Evolutionary conservation across 2,797 vertebrate species (phyloP), one percentile per base, ranked within the genome.

Genomic region (Lacerta agilis): DNA sequence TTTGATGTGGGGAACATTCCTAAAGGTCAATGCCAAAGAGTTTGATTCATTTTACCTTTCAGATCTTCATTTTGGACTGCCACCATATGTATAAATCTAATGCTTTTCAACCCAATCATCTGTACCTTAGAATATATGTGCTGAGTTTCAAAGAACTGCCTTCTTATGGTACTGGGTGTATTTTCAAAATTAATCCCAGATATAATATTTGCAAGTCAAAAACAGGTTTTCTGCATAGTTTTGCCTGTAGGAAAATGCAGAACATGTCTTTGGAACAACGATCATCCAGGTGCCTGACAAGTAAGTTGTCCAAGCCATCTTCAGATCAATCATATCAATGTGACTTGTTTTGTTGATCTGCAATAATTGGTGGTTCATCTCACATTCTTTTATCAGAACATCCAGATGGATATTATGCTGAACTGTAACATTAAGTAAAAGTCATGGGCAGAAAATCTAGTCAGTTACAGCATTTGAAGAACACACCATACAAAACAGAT

Each of bases 151-250:
- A 64, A 77, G 9, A 85, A 92, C 87, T 90, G 87, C 89, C 92
- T 93, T 94, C 92, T 90, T 91, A 38, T 87, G 91, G 86, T 93
- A 93, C 78, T 92, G 90, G 83, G 93, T 94, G 87, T 93, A 92
- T 66, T 77, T 91, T 90, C 94, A 89, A 94, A 93, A 94, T 91
- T 87, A 64, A 92, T 92, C 93, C 25, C 93, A 94, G 94, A 92
- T 95, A 93, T 90, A 95, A 76, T 92, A 94, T 94, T 93, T 92
- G 89, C 87, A 95, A 91, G 78, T 89, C 91, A 93, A 95, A 96
- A 94, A 91, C 87, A 93, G 88, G 93, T 96, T 94, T 94, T 93
- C 93, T 95, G 94, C 93, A 94, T 94, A 92, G 89, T 93, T 95
- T 94, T 1, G 27, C 93, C 94, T 94, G 94, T 94, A 93, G 91